Conservation (phyloP, 2,113 vertebrate genomes). For the Grus americana region DNA sequence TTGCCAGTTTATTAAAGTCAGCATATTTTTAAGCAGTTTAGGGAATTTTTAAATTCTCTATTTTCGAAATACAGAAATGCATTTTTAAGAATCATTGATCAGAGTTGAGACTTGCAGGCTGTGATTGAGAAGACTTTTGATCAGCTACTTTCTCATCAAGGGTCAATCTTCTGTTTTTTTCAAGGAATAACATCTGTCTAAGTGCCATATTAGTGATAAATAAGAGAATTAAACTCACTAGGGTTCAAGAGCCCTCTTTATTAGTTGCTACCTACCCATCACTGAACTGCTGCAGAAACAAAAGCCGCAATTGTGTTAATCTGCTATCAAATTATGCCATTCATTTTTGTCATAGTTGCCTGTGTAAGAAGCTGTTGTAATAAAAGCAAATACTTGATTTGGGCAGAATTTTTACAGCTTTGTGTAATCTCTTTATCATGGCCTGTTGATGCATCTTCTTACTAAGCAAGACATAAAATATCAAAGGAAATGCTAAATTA, state of each 20-base stretch:
- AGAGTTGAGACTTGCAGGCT: not conserved
- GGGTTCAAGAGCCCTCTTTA: not conserved
- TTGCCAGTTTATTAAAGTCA: not conserved
- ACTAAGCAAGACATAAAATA: conserved; percentile 9
- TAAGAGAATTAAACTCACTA: not conserved
- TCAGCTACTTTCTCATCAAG: not conserved
- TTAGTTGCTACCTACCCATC: not conserved
- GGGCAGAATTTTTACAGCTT: conserved; percentile 2
- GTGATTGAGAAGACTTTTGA: not conserved
- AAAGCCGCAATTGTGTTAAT: not conserved
- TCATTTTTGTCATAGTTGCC: not conserved
- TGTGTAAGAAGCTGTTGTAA: not conserved
- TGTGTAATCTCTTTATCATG: not conserved
- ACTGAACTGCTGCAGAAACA: not conserved
- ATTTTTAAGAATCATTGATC: not conserved
- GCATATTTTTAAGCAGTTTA: not conserved
- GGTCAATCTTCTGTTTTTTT: not conserved
- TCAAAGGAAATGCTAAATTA: conserved; percentile 33
- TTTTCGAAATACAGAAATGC: not conserved
- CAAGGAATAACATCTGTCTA: not conserved
- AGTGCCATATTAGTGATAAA: not conserved
- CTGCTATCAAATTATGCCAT: not conserved
- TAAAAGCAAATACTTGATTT: not conserved
- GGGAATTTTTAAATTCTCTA: not conserved
- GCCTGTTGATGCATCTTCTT: not conserved